Base-by-base conservation (phyloP, 2,113 vertebrate genomes). In the Crocuta crocuta region DNA sequence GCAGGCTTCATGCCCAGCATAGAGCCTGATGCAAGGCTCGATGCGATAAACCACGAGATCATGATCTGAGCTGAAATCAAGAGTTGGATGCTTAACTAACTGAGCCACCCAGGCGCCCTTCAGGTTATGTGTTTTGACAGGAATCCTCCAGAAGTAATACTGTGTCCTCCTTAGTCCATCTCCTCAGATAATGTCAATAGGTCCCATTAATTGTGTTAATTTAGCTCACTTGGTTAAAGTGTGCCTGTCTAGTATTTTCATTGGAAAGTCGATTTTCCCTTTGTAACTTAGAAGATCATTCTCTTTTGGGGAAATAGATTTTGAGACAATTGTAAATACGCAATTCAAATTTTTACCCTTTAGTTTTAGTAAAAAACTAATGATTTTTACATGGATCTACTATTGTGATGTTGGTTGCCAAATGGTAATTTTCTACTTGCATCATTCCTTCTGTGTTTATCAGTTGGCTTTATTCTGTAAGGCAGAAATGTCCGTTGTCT, bases 361-460 rank as follows among this genome's bases (percentile, higher is more conserved):
- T 58, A 65, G 9, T 91, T 87, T 92, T 84, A 74, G 43, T 84
- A 86, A 88, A 88, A 66, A 89, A 17, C 13, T 35, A 43, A 61
- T 68, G 63, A 91, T 79, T 87, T 39, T 91, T 76, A 68, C 78
- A 73, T 70, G 58, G 55, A 65, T 92, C 82, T 43, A 63, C 95
- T 85, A 92, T 89, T 93, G 48, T 28, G 12, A 53, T 63, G 33
- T 66, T 58, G 63, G 55, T 86, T 68, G 63, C 55, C 90, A 79
- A 55, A 26, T 43, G 82, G 43, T 15, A 87, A 17, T n/a, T 97
- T 88, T 87, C 48, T 48, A 26, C 28, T 76, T 84, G 4, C 28
- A 16, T 66, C 15, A 65, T 83, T 88, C 10, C 48, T 76, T 79
- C 53, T 63, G n/a, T 80, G 63, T 43, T 91, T 70, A 86, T 19